Evolutionary conservation across 2,113 vertebrate genomes (phyloP).

Genomic region (Aptenodytes forsteri): DNA sequence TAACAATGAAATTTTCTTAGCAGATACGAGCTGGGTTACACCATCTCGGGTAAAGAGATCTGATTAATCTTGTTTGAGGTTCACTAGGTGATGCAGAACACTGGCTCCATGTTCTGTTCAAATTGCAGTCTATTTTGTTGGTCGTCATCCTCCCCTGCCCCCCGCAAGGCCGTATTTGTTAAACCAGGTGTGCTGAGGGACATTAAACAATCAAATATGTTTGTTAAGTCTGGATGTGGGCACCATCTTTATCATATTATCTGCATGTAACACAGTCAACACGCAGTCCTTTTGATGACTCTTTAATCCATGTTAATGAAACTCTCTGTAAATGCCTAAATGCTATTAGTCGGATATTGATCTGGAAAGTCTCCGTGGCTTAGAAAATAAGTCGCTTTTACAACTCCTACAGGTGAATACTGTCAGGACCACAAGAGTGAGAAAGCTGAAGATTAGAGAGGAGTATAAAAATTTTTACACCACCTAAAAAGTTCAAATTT

Average conservation of each 20-base stretch:
- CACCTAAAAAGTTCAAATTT: not conserved
- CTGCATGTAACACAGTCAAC: not conserved
- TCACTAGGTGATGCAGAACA: not conserved
- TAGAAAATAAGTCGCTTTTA: not conserved
- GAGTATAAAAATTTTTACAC: not conserved
- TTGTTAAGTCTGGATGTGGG: not conserved
- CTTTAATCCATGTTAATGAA: not conserved
- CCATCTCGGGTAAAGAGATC: not conserved
- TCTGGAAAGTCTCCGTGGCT: not conserved
- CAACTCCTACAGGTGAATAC: not conserved
- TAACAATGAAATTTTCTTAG: slow-evolving; percentile 47
- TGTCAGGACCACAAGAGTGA: not conserved
- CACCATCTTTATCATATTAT: not conserved
- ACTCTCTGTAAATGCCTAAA: not conserved
- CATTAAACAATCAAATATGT: not conserved
- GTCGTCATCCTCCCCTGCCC: too few species aligned
- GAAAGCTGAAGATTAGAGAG: not conserved
- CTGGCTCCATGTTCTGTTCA: not conserved
- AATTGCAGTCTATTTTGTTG: not conserved
- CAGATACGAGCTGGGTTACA: not conserved
- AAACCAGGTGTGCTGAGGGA: not conserved
- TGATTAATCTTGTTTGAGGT: slow-evolving; percentile 1
- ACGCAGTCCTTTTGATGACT: not conserved
- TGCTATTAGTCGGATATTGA: not conserved
- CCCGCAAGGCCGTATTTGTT: not conserved